Evolutionary conservation across 2,113 vertebrate species (phyloP), one percentile per base, ranked within the genome.

Genomic region (Cisticola juncidis): DNA sequence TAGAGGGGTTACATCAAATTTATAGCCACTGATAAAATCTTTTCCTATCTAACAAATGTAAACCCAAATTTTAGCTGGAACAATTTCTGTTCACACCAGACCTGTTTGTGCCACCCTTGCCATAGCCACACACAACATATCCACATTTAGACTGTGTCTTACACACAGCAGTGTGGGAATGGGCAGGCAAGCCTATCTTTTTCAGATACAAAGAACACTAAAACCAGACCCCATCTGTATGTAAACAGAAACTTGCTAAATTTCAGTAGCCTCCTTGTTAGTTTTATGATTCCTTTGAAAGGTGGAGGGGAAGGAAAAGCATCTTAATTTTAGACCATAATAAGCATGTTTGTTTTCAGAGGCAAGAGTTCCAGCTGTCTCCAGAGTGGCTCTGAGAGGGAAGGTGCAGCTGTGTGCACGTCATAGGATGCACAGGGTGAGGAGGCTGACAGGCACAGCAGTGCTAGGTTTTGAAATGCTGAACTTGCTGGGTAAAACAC

Each of bases 291-390:
- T 51, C 42, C 44, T 74, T 65, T 56, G 58, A 79, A 92, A 96
- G 81, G 60, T 85, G 48, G 61, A 94, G 93, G 47, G 54, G 81
- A 92, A 97, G 78, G 87, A 95, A 93, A 69, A 88, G 69, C 40
- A 73, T 85, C 88, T 70, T 94, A 92, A 95, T 86, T 97, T 97
- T 97, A 91, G 93, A 54, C 50, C 33, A 36, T 97, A 97, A 97
- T 95, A 90, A 48, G 76, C 94, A 91, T 69, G 89, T 92, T 92
- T 95, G 72, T 91, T 96, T 96, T 58, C 45, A 74, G 85, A 94
- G 65, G 28, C 51, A 56, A 90, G 87, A 44, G 66, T 94, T 97
- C 94, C 90, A 94, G 87, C 47, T 86, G 44, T 90, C 92, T 95
- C 50, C 77, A 82, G 79, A 6, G 26, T 50, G 76, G 60, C 33